A percentile compares a stretch with the other conserved stretches of the same genome.
These are phyloP conservation scores for Chymomyza caudatula DNA, from an alignment of 2,888 invertebrate species.

Conservation along the genomic window DNA sequence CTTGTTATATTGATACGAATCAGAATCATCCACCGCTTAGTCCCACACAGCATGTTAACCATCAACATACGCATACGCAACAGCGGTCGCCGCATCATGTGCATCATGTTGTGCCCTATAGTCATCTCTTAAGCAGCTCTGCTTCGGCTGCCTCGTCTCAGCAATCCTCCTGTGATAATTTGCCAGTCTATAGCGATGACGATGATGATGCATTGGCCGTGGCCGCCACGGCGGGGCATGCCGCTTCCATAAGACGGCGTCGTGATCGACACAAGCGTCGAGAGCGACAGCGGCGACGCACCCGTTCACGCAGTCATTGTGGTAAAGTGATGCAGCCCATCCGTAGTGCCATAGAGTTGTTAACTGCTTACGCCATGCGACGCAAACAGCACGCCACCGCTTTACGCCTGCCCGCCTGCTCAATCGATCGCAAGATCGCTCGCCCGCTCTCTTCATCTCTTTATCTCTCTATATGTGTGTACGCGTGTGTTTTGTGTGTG, in stretches of 20 bases:
- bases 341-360: constrained; percentile 21
- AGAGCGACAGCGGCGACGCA: constrained; percentile 34
- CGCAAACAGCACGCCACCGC: constrained; percentile 47
- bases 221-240: constrained; percentile 34
- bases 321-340: constrained; percentile 47
- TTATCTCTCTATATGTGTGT: constrained; percentile 10
- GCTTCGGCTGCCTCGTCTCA: constrained; percentile 56
- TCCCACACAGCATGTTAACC: constrained; percentile 36
- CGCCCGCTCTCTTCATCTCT: not conserved
- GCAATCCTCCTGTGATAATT: constrained; percentile 74
- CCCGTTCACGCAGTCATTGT: constrained; percentile 34
- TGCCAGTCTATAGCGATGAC: constrained; percentile 35
- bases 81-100: constrained; percentile 38
- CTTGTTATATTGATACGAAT: constrained; percentile 67
- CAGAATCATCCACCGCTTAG: constrained; percentile 38
- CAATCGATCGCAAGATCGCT: constrained; percentile 10
- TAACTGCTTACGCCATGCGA: constrained; percentile 52
- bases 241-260: constrained; percentile 33
- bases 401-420: constrained; percentile 35
- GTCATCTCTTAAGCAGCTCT: constrained; percentile 44
- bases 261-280: constrained; percentile 45
- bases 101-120: constrained; percentile 57
- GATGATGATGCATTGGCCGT: constrained; percentile 33
- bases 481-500: constrained; percentile 29
- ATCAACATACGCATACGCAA: constrained; percentile 34